Base-by-base conservation (phyloP, 2,888 invertebrate genomes). In the Nymphalis polychloros region DNA sequence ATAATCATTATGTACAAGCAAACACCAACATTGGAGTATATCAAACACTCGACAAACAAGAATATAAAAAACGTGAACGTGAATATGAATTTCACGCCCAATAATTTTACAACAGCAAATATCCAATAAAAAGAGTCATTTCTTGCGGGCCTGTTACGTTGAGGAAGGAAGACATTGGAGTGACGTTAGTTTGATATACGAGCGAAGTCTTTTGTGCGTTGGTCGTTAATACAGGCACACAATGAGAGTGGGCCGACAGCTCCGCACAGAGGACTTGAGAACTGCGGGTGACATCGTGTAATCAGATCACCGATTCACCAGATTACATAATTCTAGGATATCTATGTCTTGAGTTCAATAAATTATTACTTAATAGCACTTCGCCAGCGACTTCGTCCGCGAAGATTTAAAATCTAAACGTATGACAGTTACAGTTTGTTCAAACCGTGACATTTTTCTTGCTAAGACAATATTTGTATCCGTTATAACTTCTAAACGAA, bases 181-280 rank as follows among this genome's bases (percentile, higher is more conserved):
- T 90, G 92, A 91, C 91, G 90, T 90, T 89, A 89, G 90, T 91
- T 90, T 92, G 92, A 92, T 92, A 90, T 91, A 92, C 83, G 92
- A 90, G 84, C 87, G 80, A 78, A 81, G 83, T 82, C 91, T 88
- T 90, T 92, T 92, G 91, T 92, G 88, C 84, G 87, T 84, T 82
- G 81, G 83, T 86, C 90, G 90, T 89, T 90, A 92, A 89, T 90
- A 87, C 86, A 79, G 76, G 83, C 80, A 78, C 84, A 90, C 91
- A 91, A 92, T 90, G 90, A 64, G 50, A 61, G 59, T 50, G 79
- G 69, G 77, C 80, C 83, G 86, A 84, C 88, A 86, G 87, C 82
- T 80, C 82, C 77, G 86, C 84, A 79, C 41, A 60, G 68, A 63
- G 61, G 62, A 61, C 62, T 87, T 86, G 83, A 85, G 87, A 77